Base-by-base conservation (phyloP, 2,797 vertebrate genomes). In the Channa striata region DNA sequence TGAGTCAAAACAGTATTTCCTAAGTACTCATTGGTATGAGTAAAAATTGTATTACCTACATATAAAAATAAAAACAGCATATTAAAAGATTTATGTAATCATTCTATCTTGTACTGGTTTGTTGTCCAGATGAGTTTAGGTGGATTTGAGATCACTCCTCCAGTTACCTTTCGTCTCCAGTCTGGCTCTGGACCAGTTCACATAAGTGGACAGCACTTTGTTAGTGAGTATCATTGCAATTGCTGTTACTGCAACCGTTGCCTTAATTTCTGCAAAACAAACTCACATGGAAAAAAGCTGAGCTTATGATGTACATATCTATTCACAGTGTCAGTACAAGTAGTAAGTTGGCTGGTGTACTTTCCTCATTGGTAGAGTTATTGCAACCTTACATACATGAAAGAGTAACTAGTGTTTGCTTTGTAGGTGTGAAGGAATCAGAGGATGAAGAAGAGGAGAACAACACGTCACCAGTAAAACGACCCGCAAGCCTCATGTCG, bases 131-230 rank as follows among this genome's bases (percentile, higher is more conserved):
- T 95, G 85, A 92, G 84, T 87, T 89, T 95, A 65, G 94, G 94
- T 9, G 95, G 94, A 8, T 95, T 95, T 81, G 94, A 95, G 80
- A 92, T 95, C 84, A 94, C 93, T 0, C 94, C 94, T 42, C 95
- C 95, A 0, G 92, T 95, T 33, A 94, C 93, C 42, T 95, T 95
- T 74, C 93, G 93, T 48, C 92, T 95, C 49, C 93, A 93, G 84
- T 93, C 93, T 0, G 95, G 95, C 17, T 92, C 93, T 10, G 95
- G 95, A 23, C 95, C 95, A 1, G 91, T 95, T 63, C 90, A 95
- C 79, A 95, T 95, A 82, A 95, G 94, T 4, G 95, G 95, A 52
- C 94, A 95, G 63, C 95, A 95, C 89, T 94, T 95, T 84, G 90
- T 95, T 42, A 94, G 95, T 95, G 82, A 94, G 95, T 94, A 52